Conservation (phyloP, 2,113 vertebrate species). For the Pseudopodoces humilis region DNA sequence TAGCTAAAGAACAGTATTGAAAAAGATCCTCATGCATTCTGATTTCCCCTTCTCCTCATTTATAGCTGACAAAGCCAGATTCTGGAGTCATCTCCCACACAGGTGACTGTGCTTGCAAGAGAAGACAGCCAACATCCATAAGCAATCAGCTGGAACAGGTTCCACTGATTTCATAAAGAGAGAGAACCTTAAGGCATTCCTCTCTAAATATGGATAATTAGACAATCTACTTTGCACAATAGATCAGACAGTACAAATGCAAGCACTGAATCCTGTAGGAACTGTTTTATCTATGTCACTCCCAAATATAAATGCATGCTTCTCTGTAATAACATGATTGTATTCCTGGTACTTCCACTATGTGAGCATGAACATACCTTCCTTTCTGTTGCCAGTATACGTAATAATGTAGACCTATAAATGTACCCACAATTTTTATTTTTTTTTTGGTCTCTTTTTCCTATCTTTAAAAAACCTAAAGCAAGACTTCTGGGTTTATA, state of each 20-base stretch:
- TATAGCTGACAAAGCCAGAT: not conserved
- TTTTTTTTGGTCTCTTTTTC: not conserved
- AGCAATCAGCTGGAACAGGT: not conserved
- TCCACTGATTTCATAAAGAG: not conserved
- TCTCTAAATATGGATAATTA: not conserved
- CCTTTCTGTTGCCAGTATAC: not conserved
- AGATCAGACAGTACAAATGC: not conserved
- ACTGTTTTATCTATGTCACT: not conserved
- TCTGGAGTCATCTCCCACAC: not conserved
- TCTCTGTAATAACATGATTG: not conserved
- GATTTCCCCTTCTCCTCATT: not conserved
- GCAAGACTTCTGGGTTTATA: not conserved
- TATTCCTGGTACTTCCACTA: not conserved
- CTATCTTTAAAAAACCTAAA: not conserved
- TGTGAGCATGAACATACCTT: not conserved
- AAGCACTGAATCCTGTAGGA: not conserved
- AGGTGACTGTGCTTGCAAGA: not conserved
- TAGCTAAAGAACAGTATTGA: not conserved
- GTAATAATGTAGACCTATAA: not conserved
- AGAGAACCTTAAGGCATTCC: not conserved
- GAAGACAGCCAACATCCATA: not conserved
- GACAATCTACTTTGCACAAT: not conserved
- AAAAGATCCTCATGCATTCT: not conserved
- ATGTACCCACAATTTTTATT: not conserved
- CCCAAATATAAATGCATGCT: not conserved